Evolutionary conservation across 92 coral and sea anemone species (phyloP).

Genomic region (Porites cylindrica): DNA sequence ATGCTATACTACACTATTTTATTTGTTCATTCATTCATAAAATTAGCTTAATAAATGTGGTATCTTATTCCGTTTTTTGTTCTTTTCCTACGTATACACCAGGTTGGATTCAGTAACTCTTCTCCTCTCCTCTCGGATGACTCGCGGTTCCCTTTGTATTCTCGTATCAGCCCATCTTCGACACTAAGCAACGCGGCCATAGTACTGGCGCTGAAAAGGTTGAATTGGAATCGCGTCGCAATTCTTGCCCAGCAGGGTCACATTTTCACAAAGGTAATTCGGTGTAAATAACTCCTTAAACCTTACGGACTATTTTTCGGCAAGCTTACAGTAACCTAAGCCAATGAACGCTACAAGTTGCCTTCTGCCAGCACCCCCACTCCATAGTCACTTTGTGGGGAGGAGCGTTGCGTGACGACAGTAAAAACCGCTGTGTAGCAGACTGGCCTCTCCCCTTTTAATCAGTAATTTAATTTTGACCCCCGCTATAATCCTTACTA

Average conservation of each 20-base stretch:
- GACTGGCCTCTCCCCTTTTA: too few species aligned
- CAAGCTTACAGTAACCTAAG: too few species aligned
- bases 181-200: constrained; percentile 72
- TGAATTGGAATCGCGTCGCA: constrained; percentile 82
- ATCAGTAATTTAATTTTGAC: too few species aligned
- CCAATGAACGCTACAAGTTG: too few species aligned
- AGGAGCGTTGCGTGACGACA: too few species aligned
- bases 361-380: too few species aligned
- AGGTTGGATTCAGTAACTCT: constrained; percentile 87
- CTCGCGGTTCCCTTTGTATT: constrained; percentile 70
- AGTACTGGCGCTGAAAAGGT: constrained; percentile 44
- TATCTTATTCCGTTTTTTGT: not conserved
- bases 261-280: constrained; percentile 70
- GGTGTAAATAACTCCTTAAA: not conserved
- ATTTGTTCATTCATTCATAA: not conserved
- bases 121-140: constrained; percentile 78
- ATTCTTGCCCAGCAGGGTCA: constrained; percentile 61
- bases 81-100: not conserved
- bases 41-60: not conserved
- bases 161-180: constrained; percentile 83
- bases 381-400: too few species aligned
- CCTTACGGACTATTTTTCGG: too few species aligned
- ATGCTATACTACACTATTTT: too few species aligned
- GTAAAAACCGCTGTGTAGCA: too few species aligned
- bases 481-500: too few species aligned